These are phyloP conservation scores for Siderastrea radians DNA, from an alignment of 92 coral and sea anemone species.

Conservation along the genomic window DNA sequence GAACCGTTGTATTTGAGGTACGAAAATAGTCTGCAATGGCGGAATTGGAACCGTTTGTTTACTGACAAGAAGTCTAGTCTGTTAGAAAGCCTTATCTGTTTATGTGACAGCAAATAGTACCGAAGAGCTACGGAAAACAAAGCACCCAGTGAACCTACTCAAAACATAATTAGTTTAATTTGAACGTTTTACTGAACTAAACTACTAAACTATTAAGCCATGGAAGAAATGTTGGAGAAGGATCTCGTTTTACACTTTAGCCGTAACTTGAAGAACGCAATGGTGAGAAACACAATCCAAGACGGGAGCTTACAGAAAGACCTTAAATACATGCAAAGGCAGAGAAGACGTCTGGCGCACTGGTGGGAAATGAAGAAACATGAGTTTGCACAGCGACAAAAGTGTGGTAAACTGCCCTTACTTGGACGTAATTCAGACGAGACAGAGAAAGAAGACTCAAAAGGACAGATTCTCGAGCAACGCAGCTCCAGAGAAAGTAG, in stretches of 20 bases:
- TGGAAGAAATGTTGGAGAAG: not conserved
- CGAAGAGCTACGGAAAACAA: not conserved
- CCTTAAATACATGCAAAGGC: conserved; percentile 3
- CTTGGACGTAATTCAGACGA: not conserved
- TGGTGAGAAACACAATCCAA: not conserved
- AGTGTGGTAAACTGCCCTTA: not conserved
- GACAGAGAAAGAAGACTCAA: not conserved
- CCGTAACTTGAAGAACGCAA: conserved; percentile 9
- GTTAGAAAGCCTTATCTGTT: too few species aligned
- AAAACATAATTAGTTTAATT: not conserved
- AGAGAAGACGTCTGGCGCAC: conserved; percentile 1
- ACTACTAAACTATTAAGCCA: too few species aligned
- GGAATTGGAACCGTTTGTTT: not conserved
- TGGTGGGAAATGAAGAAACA: conserved; percentile 4
- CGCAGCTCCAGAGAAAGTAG: not conserved
- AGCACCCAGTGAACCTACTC: not conserved
- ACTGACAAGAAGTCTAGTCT: too few species aligned
- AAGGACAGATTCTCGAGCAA: not conserved
- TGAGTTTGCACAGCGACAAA: not conserved
- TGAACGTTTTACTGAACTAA: too few species aligned
- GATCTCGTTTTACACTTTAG: not conserved
- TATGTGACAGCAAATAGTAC: too few species aligned
- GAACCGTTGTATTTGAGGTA: not conserved
- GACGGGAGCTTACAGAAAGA: conserved; percentile 15
- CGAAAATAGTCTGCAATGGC: not conserved